Evolutionary conservation across 2,113 vertebrate genomes (phyloP), one percentile per base, ranked within the genome.

Genomic region (Macquaria australasica): DNA sequence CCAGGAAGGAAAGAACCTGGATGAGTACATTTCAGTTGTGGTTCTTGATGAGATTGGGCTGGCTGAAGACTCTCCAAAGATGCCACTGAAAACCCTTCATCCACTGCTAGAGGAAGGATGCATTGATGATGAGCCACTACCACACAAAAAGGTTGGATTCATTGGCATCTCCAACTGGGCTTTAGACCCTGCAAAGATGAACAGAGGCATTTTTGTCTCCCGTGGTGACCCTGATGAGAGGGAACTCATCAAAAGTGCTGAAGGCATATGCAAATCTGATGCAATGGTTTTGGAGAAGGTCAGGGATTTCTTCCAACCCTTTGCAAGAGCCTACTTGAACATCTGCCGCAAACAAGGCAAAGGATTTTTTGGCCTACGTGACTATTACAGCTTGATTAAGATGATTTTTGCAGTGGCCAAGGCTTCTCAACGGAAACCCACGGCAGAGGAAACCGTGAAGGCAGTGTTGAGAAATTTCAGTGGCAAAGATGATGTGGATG

Each of bases 121-220:
- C 92, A 97, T 99, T 73, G 98, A 99, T 0, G 98, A 99, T 14
- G 93, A 96, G 18, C 97, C 97, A 0, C 92, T 96, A 67, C 97
- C 97, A 28, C 97, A 99, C 94, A 98, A 97, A 79, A 98, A 98
- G 62, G 98, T 99, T 16, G 98, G 98, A 84, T 99, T 99, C 71
- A 92, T 99, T 0, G 98, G 98, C 0, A 99, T 99, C 82, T 99
- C 98, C 79, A 99, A 99, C 91, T 99, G 98, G 98, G 98, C 98
- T 1, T 93, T 99, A 74, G 98, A 99, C 86, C 98, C 98, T 0
- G 98, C 98, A 86, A 99, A 99, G 72, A 99, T 99, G 98, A 99
- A 99, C 93, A 93, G 98, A 85, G 98, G 98, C 23, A 97, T 99
- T 70, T 99, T 98, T 81, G 98, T 99, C 60, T 98, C 98, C 0